Evolutionary conservation across 2,797 vertebrate genomes (phyloP).

Genomic region (Harpagifer antarcticus): DNA sequence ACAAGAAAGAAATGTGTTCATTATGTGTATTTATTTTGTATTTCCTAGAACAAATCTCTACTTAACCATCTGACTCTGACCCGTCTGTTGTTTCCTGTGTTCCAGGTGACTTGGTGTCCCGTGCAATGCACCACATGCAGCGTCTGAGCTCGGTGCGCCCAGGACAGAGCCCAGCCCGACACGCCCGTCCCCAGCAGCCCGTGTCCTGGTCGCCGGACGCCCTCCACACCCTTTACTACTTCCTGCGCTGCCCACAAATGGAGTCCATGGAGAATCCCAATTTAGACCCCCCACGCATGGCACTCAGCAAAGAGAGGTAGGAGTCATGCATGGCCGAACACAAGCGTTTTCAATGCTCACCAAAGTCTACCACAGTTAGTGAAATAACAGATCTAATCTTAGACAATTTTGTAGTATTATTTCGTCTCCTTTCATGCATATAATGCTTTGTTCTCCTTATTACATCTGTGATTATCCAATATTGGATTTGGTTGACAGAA

Average conservation of each 20-base stretch:
- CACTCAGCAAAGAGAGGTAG: conserved; percentile 94
- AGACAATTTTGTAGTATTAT: neutral
- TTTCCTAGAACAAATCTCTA: neutral
- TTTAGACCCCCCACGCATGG: conserved; percentile 96
- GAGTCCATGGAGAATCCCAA: conserved; percentile 99
- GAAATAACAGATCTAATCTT: conserved; percentile 42
- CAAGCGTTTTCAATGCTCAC: conserved; percentile 12
- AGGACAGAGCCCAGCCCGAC: conserved; percentile 90
- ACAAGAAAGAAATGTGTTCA: neutral
- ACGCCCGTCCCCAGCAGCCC: conserved; percentile 91
- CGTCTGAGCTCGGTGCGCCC: conserved; percentile 90
- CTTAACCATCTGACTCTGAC: neutral
- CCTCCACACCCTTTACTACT: conserved; percentile 99
- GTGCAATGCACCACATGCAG: conserved; percentile 99
- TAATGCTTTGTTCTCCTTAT: conserved; percentile 21
- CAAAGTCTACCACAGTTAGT: conserved; percentile 6
- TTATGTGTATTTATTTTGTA: too few species aligned
- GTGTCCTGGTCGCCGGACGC: conserved; percentile 97
- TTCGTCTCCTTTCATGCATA: neutral
- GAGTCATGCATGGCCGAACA: conserved; percentile 46
- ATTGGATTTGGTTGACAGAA: conserved; percentile 18
- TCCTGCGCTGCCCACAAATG: conserved; percentile 98
- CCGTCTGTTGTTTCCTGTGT: conserved; percentile 9
- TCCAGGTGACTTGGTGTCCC: conserved; percentile 94
- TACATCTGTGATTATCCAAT: conserved; percentile 4